These are phyloP conservation scores for Eupithecia tripunctaria DNA, from an alignment of 2,888 invertebrate genomes.

Conservation along the genomic window DNA sequence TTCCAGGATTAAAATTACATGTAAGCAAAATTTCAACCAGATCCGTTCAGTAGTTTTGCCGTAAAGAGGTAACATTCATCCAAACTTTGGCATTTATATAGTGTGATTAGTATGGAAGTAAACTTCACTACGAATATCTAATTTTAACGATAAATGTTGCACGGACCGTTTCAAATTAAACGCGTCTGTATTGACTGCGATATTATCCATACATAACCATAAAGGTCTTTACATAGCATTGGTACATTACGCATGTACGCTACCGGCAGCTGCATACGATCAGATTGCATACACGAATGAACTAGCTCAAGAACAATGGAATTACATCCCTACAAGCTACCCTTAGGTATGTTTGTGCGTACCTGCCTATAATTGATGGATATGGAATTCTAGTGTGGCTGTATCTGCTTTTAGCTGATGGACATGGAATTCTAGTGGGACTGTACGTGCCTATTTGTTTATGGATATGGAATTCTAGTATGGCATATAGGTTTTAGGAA, in stretches of 20 bases:
- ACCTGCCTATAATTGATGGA: not conserved
- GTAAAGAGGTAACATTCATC: too few species aligned
- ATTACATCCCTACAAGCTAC: not conserved
- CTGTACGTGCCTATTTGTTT: not conserved
- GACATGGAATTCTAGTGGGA: too few species aligned
- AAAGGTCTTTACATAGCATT: not conserved
- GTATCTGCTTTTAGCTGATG: too few species aligned
- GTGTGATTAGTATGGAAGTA: not conserved
- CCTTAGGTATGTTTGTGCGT: not conserved
- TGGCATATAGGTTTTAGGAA: not conserved
- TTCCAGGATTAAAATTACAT: too few species aligned
- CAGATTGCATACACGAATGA: conserved; percentile 19
- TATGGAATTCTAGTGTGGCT: too few species aligned
- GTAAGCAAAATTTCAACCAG: too few species aligned
- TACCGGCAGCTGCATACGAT: conserved; percentile 18
- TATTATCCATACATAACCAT: not conserved
- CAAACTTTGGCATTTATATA: too few species aligned
- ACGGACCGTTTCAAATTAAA: conserved; percentile 14
- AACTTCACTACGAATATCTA: not conserved
- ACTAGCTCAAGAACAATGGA: conserved; percentile 6
- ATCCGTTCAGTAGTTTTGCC: too few species aligned
- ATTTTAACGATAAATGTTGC: not conserved
- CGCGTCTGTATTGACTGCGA: not conserved
- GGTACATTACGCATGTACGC: not conserved
- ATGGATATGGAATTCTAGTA: not conserved